Conservation (phyloP, 2,888 invertebrate species). For the Drosophila putrida region DNA sequence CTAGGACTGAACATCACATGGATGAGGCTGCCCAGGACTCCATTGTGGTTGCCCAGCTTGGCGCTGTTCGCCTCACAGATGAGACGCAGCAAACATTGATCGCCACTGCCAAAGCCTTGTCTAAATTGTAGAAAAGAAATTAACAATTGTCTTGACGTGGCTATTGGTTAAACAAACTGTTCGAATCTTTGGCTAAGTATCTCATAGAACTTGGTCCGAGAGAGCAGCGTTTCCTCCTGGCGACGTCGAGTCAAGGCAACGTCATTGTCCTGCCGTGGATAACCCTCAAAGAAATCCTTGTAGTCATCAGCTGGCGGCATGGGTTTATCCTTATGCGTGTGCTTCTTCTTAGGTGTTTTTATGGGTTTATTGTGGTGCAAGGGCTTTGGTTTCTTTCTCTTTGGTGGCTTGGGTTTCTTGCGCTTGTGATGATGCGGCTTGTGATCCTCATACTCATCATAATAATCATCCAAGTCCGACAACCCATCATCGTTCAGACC, state of each 20-base stretch:
- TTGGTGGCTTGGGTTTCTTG: conserved; percentile 24
- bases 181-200: conserved; percentile 64
- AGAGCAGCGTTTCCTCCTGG: conserved; percentile 53
- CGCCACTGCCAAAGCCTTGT: conserved; percentile 83
- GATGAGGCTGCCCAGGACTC: conserved; percentile 88
- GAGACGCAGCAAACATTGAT: conserved; percentile 88
- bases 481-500: conserved; percentile 9
- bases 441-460: conserved; percentile 46
- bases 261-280: conserved; percentile 36
- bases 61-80: conserved; percentile 88
- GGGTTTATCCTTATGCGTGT: conserved; percentile 37
- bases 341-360: conserved; percentile 32
- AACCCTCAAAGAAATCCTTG: conserved; percentile 64
- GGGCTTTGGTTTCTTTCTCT: conserved; percentile 32
- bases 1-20: conserved; percentile 86
- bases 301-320: conserved; percentile 39
- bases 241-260: conserved; percentile 18
- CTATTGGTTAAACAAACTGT: conserved; percentile 53
- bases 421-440: conserved; percentile 27
- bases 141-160: not conserved
- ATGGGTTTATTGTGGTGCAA: conserved; percentile 8
- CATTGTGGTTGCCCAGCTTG: conserved; percentile 85
- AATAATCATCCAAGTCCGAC: conserved; percentile 30
- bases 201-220: conserved; percentile 71
- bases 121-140: conserved; percentile 40